Percentiles rank a stretch among this genome's conserved stretches.
These are phyloP conservation scores for Petrocephalus sullivani DNA, from an alignment of 2,797 vertebrate species.

Conservation along the genomic window DNA sequence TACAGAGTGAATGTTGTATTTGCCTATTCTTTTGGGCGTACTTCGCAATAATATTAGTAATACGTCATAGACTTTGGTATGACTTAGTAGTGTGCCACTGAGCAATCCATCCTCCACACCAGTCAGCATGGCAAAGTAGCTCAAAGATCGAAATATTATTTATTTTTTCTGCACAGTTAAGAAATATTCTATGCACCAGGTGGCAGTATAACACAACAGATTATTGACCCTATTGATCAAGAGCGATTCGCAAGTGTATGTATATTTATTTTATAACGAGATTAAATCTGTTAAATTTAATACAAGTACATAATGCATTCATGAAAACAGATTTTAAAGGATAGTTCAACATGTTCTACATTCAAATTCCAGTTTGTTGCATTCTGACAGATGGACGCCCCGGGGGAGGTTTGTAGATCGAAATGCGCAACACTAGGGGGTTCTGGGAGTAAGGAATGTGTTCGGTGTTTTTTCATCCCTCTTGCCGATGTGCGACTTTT, in stretches of 20 bases:
- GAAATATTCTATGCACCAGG: neutral
- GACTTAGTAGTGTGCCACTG: neutral
- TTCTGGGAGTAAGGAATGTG: neutral
- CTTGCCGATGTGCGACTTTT: neutral
- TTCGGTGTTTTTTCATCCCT: neutral
- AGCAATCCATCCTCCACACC: neutral
- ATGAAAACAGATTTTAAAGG: neutral
- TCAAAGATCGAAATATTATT: neutral
- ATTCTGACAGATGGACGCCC: neutral
- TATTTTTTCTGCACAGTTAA: neutral
- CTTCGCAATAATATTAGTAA: neutral
- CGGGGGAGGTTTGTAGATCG: neutral
- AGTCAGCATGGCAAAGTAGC: neutral
- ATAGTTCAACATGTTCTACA: neutral
- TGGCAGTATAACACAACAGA: slow-evolving; percentile 7
- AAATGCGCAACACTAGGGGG: neutral
- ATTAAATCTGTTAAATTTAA: neutral
- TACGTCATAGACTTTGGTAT: neutral
- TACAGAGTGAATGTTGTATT: neutral
- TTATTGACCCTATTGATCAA: neutral
- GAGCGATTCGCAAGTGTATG: neutral
- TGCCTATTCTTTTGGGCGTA: neutral
- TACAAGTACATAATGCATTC: neutral
- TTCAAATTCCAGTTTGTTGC: neutral
- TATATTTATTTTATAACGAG: neutral